Conservation (phyloP, 2,888 invertebrate species). For the Tetanocera ferruginea region DNA sequence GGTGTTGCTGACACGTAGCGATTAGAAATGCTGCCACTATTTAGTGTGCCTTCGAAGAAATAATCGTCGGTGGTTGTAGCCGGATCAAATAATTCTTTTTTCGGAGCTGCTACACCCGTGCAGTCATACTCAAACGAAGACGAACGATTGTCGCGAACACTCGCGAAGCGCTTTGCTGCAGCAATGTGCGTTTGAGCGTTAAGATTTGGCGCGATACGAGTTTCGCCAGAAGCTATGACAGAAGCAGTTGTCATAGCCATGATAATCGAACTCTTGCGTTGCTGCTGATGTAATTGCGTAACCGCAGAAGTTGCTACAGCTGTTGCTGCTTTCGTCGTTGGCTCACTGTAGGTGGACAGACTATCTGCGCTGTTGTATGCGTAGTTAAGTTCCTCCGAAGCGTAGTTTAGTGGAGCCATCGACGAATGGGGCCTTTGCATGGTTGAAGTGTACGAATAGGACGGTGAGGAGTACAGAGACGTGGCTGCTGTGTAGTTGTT, state of each 20-base stretch:
- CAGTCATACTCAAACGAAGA: slow-evolving; percentile 25
- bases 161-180: not conserved
- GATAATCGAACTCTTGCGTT: slow-evolving; percentile 58
- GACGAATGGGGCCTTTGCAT: slow-evolving; percentile 60
- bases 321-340: slow-evolving; percentile 48
- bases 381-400: slow-evolving; percentile 75
- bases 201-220: slow-evolving; percentile 56
- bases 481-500: slow-evolving; percentile 7
- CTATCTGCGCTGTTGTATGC: slow-evolving; percentile 51
- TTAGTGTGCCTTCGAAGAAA: not conserved
- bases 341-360: slow-evolving; percentile 59
- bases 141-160: not conserved
- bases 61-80: slow-evolving; percentile 4
- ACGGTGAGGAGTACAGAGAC: slow-evolving; percentile 40
- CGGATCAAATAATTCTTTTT: not conserved
- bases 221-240: slow-evolving; percentile 65
- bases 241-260: slow-evolving; percentile 65
- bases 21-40: slow-evolving; percentile 6
- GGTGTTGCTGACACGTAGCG: slow-evolving; percentile 11
- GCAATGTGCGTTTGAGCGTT: not conserved
- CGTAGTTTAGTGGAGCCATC: slow-evolving; percentile 70
- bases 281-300: slow-evolving; percentile 47
- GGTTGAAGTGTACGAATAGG: not conserved
- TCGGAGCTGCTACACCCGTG: not conserved
- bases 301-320: slow-evolving; percentile 46